Base-by-base conservation (phyloP, 1,140 invertebrate genomes). In the Triops cancriformis region DNA sequence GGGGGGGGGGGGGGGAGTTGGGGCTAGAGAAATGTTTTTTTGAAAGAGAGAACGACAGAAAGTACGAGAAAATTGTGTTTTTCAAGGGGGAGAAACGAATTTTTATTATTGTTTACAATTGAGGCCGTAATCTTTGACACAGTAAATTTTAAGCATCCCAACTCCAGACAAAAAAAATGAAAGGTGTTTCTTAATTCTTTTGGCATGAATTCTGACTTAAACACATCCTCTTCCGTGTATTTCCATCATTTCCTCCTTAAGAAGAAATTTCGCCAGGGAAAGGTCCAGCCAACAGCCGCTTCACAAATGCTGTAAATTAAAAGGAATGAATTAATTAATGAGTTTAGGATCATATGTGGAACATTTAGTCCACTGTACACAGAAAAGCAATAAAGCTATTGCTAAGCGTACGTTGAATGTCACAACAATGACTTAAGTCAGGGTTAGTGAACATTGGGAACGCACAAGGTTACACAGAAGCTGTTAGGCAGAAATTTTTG, bases 231-330 rank as follows among this genome's bases (percentile, higher is more conserved):
- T 79, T 79, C 43, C 27, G 42, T 72, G 31, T 37, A 23, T 51
- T 31, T 76, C 26, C 18, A 23, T 31, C 41, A 73, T 75, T 27
- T 78, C 77, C 27, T 42, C 42, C n/a, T 77, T 27, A 45, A 43
- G 12, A 28, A 81, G 73, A 83, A 64, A 14, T 12, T 23, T 64
- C 51, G 1, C 51, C 83, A n/a, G 84, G 84, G 81, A 79, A 85
- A 75, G 84, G 84, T 75, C 84, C 84, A 72, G 85, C 83, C 76
- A 85, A 81, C 41, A 85, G 73, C 43, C 81, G 81, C 81, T 84
- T 84, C 76, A 84, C 76, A 80, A 85, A 85, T 18, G 83, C 84
- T 85, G 80, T 1, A 79, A 64, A 75, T 72, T 31, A 43, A 74
- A 74, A 26, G 12, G 6, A 76, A 76, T 72, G 9, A 75, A 74